Evolutionary conservation across 2,797 vertebrate species (phyloP).

Genomic region (Natrix natrix): DNA sequence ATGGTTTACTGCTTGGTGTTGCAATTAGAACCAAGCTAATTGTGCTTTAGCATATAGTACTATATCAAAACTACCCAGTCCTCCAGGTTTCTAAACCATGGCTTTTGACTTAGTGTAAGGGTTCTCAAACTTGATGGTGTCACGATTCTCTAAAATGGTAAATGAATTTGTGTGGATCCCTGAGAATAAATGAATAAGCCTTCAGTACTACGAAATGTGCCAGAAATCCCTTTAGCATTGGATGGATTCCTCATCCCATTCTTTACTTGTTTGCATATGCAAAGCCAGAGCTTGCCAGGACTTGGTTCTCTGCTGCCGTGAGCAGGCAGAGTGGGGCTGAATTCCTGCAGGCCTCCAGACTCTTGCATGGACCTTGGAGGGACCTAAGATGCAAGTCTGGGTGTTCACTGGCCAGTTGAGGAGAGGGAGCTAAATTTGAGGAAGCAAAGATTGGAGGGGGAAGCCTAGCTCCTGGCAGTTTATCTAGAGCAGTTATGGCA

Average conservation of each 20-base stretch:
- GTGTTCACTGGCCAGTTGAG: background rate
- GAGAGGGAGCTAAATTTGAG: background rate
- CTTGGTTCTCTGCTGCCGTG: background rate
- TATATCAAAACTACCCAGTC: background rate
- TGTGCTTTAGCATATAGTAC: background rate
- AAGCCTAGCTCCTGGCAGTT: background rate
- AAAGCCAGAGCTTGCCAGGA: background rate
- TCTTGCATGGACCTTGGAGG: background rate
- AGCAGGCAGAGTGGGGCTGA: background rate
- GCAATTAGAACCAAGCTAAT: background rate
- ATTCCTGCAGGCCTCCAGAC: background rate
- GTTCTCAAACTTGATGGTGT: background rate
- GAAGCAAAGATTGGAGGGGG: background rate
- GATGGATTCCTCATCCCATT: background rate
- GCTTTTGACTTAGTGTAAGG: background rate
- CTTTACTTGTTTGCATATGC: background rate
- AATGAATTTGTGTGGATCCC: background rate
- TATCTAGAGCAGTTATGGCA: background rate
- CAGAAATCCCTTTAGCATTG: background rate
- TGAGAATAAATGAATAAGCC: background rate
- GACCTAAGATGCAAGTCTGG: background rate
- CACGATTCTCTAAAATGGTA: background rate
- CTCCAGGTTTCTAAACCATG: background rate
- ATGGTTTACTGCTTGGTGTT: background rate
- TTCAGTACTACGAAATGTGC: background rate